Percentiles rank a stretch among this genome's conserved stretches.
These are phyloP conservation scores for Limnephilus lunatus DNA, from an alignment of 2,888 invertebrate genomes.

Conservation along the genomic window DNA sequence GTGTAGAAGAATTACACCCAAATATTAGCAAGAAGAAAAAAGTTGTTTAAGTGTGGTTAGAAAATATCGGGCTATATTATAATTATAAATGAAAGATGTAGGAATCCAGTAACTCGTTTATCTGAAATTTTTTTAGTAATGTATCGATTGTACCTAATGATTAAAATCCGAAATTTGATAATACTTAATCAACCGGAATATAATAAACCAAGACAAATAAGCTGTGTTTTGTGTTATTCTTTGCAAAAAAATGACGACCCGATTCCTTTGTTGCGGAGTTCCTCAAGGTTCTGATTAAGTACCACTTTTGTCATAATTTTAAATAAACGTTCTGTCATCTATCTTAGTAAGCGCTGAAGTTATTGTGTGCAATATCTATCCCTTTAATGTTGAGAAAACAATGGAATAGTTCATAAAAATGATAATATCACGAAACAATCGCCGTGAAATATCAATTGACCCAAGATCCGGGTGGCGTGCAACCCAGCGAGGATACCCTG, in stretches of 20 bases:
- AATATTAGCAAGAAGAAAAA: neutral
- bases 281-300: neutral
- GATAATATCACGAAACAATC: slow-evolving; percentile 11
- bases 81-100: neutral
- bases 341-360: neutral
- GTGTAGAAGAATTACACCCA: neutral
- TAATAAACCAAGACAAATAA: neutral
- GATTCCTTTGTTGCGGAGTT: neutral
- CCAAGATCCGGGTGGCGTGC: slow-evolving; percentile 29
- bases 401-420: neutral
- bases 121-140: neutral
- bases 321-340: neutral
- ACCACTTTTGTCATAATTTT: neutral
- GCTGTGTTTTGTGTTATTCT: neutral
- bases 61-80: neutral
- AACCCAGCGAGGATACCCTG: slow-evolving; percentile 30
- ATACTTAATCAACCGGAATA: neutral
- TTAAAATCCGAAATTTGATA: neutral
- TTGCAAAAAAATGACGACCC: neutral
- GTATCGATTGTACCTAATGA: no score
- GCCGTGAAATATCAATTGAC: slow-evolving; percentile 41
- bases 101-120: neutral
- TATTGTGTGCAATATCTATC: neutral
- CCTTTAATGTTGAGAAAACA: neutral
- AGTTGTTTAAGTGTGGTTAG: neutral